These are phyloP conservation scores for human (Homo sapiens) DNA, from an alignment of 2,113 vertebrate genomes.

Conservation along the genomic window GRCh38 chr1:175319001-175319500, in stretches of 20 bases:
- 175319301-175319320: not conserved
- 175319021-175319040: not conserved
- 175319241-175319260: not conserved
- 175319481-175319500: not conserved
- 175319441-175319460: not conserved
- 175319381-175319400: not conserved
- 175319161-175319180: conserved; percentile 3
- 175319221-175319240: not conserved
- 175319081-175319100: not conserved
- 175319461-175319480: not conserved
- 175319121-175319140: not conserved
- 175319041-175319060: not conserved
- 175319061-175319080: not conserved
- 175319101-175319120: not conserved
- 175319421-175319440: not conserved
- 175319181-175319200: not conserved
- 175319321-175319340: not conserved
- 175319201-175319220: not conserved
- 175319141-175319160: not conserved
- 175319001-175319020: not conserved
- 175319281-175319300: not conserved
- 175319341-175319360: not conserved
- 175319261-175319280: not conserved
- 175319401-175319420: not conserved
- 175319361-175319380: conserved; percentile 24